Evolutionary conservation across 2,113 vertebrate species (phyloP), one percentile per base, ranked within the genome.

Genomic region (Fulmarus glacialis): DNA sequence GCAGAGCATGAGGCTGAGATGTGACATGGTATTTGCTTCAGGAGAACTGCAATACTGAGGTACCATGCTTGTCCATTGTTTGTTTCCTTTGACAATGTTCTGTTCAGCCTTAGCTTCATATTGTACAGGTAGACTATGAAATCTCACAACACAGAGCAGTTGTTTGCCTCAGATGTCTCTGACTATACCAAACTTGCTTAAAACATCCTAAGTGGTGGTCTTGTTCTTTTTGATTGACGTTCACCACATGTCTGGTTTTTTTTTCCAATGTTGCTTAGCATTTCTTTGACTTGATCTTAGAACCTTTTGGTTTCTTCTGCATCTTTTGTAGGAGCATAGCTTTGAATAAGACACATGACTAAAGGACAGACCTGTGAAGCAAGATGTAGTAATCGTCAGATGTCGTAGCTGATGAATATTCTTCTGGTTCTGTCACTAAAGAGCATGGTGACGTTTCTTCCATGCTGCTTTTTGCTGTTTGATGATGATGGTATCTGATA

Each of bases 241-340:
- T 77, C 9, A 52, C 29, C 53, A 15, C 2, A 1, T 1, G 2
- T 56, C 21, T 48, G 1, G 2, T 1, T 40, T 67, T 72, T 72
- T 58, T 53, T 43, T 29, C 38, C 36, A 32, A 1, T 36, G 38
- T 70, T 71, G 38, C 73, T 50, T 58, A 70, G 42, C n/a, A 45
- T 68, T 91, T 85, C 50, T 74, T 85, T 91, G 45, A 17, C 64
- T 74, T 87, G 32, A 42, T 84, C 73, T 71, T 23, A 47, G 40
- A 85, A 63, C 17, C 26, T 79, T 71, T 92, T 72, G 53, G 23
- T 82, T 79, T 38, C 56, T 74, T 50, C 4, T 4, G 4, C 15
- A 34, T 40, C 63, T 67, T 91, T 47, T 40, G 47, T 59, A 55
- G 70, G 29, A 88, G 43, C 60, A 55, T 11, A 59, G 77, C 55